Conservation (phyloP, 2,888 invertebrate species). For the Eumerus sabulonum region DNA sequence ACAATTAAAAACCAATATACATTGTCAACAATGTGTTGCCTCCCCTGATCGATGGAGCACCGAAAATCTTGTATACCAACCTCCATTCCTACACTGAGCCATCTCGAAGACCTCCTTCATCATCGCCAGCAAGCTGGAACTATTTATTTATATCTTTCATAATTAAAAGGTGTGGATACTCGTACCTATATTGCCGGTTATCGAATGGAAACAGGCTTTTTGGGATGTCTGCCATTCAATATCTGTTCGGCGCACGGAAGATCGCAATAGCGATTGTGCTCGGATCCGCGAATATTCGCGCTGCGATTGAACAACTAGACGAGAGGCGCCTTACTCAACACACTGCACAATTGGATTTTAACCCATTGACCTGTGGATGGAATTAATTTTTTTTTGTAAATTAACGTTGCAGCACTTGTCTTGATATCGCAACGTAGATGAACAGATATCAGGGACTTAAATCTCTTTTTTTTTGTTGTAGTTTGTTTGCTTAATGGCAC, state of each 20-base stretch:
- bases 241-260: constrained; percentile 13
- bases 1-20: constrained; percentile 16
- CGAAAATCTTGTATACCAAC: constrained; percentile 38
- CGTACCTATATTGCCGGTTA: no score
- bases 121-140: background rate
- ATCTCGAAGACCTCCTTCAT: constrained; percentile 45
- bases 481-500: constrained; percentile 2
- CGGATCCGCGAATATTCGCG: constrained; percentile 22
- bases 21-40: constrained; percentile 41
- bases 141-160: constrained; percentile 34
- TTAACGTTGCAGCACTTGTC: constrained; percentile 31
- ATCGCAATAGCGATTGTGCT: constrained; percentile 17
- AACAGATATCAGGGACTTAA: no score
- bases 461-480: no score
- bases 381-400: constrained; percentile 23
- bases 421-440: constrained; percentile 5
- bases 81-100: constrained; percentile 35
- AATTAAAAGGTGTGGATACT: constrained; percentile 58
- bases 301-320: constrained; percentile 1
- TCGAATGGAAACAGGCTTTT: constrained; percentile 28
- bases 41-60: background rate
- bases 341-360: constrained; percentile 47
- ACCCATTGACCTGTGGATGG: constrained; percentile 42
- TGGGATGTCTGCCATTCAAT: background rate
- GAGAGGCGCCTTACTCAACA: constrained; percentile 21